phyloP scores from a whole-genome alignment of 2,797 vertebrate species.

The Chelidonichthys spinosus region DNA sequence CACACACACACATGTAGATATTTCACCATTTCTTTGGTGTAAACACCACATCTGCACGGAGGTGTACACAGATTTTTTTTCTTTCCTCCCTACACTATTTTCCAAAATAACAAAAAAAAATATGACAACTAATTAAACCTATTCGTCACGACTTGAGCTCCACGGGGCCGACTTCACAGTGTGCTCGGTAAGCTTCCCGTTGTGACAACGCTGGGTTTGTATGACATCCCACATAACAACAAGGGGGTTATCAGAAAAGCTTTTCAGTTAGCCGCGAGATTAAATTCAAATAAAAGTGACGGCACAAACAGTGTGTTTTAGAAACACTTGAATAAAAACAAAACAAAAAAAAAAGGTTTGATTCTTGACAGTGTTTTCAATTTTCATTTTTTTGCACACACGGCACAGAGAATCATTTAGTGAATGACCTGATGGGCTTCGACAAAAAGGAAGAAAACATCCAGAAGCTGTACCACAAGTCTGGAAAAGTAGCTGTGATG shows the following conservation, averaged over 20 bases:
- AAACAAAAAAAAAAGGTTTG: conserved; percentile 15
- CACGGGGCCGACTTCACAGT: conserved; percentile 13
- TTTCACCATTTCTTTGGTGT: background rate
- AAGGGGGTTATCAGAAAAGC: conserved; percentile 15
- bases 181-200: conserved; percentile 4
- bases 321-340: background rate
- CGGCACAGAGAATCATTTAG: conserved; percentile 69
- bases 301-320: background rate
- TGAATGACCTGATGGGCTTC: conserved; percentile 6
- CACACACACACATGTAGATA: background rate
- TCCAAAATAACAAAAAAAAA: background rate
- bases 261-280: conserved; percentile 16
- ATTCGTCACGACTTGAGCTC: conserved; percentile 11
- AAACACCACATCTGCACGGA: background rate
- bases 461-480: background rate
- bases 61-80: background rate
- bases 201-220: conserved; percentile 25
- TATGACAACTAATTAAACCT: conserved; percentile 5
- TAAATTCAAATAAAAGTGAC: conserved; percentile 2
- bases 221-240: conserved; percentile 4
- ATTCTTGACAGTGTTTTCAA: conserved; percentile 33
- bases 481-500: conserved; percentile 15
- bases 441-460: conserved; percentile 21
- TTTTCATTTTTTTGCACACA: conserved; percentile 29
- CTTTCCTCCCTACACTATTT: background rate